A percentile compares a stretch with the other conserved stretches of the same genome.
Conservation (phyloP, 2,888 invertebrate species). For the Nephrotoma appendiculata region DNA sequence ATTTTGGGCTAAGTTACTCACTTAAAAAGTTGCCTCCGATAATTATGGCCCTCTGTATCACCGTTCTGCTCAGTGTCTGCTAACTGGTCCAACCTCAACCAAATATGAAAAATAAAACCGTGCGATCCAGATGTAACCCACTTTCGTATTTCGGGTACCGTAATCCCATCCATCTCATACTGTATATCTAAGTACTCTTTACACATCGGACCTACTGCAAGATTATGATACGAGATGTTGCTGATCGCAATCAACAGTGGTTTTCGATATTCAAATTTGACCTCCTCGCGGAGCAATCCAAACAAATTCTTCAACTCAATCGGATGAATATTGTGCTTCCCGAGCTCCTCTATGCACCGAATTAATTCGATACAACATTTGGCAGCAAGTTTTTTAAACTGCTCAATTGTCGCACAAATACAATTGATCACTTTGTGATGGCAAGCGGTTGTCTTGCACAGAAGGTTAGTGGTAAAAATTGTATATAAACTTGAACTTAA, state of each 20-base stretch:
- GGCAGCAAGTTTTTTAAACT: constrained; percentile 29
- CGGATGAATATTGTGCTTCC: constrained; percentile 39
- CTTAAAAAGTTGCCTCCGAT: constrained; percentile 37
- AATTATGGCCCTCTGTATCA: constrained; percentile 16
- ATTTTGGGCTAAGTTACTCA: constrained; percentile 14
- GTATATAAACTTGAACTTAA: constrained; percentile 28
- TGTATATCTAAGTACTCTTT: constrained; percentile 38
- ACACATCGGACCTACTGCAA: constrained; percentile 29
- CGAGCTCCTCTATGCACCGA: constrained; percentile 38
- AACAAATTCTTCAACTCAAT: constrained; percentile 42
- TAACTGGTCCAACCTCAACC: constrained; percentile 35
- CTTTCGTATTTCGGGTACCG: constrained; percentile 38
- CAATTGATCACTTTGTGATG: constrained; percentile 35
- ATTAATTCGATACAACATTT: constrained; percentile 37
- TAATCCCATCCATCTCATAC: constrained; percentile 34
- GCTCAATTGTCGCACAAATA: constrained; percentile 32
- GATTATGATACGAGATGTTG: constrained; percentile 25
- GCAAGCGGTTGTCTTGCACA: constrained; percentile 39
- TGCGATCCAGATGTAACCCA: constrained; percentile 40
- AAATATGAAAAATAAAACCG: constrained; percentile 44
- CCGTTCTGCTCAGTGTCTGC: background rate
- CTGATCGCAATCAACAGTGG: constrained; percentile 28
- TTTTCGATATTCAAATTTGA: constrained; percentile 24
- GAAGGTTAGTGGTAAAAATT: constrained; percentile 35
- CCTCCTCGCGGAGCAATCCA: constrained; percentile 23